A percentile compares a stretch with the other conserved stretches of the same genome.
phyloP scores from a whole-genome alignment of 1,140 invertebrate species.

The Ceratina japonica region DNA sequence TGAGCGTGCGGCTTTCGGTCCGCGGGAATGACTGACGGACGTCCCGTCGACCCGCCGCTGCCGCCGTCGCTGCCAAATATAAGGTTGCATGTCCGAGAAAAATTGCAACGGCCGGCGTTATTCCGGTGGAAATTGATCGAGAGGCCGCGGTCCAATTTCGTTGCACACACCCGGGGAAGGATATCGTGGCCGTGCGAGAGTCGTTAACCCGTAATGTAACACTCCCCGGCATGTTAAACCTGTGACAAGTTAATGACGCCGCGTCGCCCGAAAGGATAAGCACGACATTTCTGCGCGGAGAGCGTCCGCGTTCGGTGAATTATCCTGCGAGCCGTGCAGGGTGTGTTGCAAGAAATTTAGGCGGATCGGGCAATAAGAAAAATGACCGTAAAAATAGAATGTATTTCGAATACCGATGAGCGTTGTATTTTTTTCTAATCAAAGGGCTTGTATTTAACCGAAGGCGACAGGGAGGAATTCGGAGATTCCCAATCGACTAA shows the following conservation, averaged over 20 bases:
- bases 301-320: neutral
- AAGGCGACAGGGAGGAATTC: neutral
- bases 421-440: neutral
- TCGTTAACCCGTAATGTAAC: neutral
- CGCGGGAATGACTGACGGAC: constrained; percentile 11
- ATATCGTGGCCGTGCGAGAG: neutral
- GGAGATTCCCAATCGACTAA: neutral
- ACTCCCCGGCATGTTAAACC: neutral
- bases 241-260: constrained; percentile 3
- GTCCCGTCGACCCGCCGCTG: neutral
- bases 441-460: neutral
- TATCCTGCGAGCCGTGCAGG: no score
- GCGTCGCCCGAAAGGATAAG: neutral
- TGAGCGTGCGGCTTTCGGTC: neutral
- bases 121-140: no score
- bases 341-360: no score
- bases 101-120: neutral
- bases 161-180: no score
- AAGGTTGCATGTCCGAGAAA: constrained; percentile 9
- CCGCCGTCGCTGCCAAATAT: neutral
- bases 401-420: no score
- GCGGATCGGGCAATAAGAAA: no score
- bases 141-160: neutral
- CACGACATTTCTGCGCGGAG: neutral
- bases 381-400: no score